Evolutionary conservation across 1,140 invertebrate species (phyloP).

Genomic region (Drosophila pandora): DNA sequence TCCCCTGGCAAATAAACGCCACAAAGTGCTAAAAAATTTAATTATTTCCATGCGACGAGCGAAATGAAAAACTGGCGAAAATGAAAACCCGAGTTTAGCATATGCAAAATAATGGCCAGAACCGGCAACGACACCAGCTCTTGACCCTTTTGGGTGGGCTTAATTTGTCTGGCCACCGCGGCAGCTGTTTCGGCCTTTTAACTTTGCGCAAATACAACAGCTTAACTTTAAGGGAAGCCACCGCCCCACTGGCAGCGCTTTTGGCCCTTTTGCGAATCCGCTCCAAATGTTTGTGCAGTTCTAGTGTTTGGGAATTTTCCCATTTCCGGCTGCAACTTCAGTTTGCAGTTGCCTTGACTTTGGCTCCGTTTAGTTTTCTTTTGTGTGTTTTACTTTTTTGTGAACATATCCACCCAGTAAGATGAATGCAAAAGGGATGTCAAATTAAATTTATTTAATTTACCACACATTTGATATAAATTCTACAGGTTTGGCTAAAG

Average conservation of each 20-base stretch:
- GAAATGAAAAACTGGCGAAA: constrained; percentile 23
- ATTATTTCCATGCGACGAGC: constrained; percentile 37
- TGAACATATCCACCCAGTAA: not conserved
- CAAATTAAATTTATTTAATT: not conserved
- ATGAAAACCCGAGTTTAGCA: constrained; percentile 38
- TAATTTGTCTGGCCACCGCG: constrained; percentile 57
- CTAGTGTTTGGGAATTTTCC: constrained; percentile 8
- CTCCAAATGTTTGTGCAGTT: constrained; percentile 21
- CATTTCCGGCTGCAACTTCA: constrained; percentile 17
- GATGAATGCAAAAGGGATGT: not conserved
- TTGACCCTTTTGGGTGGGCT: constrained; percentile 43
- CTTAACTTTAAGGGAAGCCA: constrained; percentile 30
- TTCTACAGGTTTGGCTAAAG: no score
- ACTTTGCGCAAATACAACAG: constrained; percentile 30
- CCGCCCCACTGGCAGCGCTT: constrained; percentile 4
- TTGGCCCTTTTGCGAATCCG: not conserved
- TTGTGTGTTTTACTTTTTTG: constrained; percentile 5
- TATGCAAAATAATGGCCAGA: constrained; percentile 57
- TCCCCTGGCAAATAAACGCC: constrained; percentile 1
- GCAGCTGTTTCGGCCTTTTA: constrained; percentile 43
- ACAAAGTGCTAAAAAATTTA: constrained; percentile 38
- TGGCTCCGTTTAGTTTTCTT: constrained; percentile 16
- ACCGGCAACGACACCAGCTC: constrained; percentile 16
- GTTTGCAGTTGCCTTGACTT: constrained; percentile 41
- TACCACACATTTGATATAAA: not conserved